A percentile compares a stretch with the other conserved stretches of the same genome.
Conservation (phyloP, 2,113 vertebrate species). For the Aleadryas rufinucha region DNA sequence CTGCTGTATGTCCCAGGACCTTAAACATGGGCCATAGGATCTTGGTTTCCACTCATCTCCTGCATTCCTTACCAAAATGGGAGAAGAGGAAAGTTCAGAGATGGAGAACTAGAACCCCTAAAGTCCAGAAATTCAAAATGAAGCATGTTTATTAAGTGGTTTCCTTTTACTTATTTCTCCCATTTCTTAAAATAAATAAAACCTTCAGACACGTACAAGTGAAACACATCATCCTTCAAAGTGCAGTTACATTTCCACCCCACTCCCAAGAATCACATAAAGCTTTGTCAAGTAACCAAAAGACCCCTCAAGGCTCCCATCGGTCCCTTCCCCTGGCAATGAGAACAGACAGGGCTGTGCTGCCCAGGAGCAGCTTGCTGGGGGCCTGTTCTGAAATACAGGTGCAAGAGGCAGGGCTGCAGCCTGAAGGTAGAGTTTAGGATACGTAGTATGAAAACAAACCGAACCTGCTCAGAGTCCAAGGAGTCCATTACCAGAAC, state of each 20-base stretch:
- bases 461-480: not conserved
- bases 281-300: slow-evolving; percentile 55
- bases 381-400: not conserved
- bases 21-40: not conserved
- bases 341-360: not conserved
- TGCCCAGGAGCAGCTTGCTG: not conserved
- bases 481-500: not conserved
- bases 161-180: slow-evolving; percentile 52
- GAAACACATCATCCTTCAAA: slow-evolving; percentile 47
- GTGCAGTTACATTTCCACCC: slow-evolving; percentile 53
- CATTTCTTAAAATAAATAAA: slow-evolving; percentile 67
- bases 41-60: not conserved
- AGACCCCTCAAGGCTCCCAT: not conserved
- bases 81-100: not conserved
- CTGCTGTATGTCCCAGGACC: not conserved
- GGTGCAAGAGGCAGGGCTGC: not conserved
- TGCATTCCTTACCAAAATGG: not conserved
- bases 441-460: not conserved
- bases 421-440: not conserved
- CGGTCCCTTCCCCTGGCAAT: not conserved
- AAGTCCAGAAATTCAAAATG: not conserved
- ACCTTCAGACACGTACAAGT: slow-evolving; percentile 46
- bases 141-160: slow-evolving; percentile 54
- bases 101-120: not conserved
- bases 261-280: slow-evolving; percentile 37